A percentile compares a stretch with the other conserved stretches of the same genome.
These are phyloP conservation scores for Bovichtus variegatus DNA, from an alignment of 2,797 vertebrate species.

Conservation along the genomic window DNA sequence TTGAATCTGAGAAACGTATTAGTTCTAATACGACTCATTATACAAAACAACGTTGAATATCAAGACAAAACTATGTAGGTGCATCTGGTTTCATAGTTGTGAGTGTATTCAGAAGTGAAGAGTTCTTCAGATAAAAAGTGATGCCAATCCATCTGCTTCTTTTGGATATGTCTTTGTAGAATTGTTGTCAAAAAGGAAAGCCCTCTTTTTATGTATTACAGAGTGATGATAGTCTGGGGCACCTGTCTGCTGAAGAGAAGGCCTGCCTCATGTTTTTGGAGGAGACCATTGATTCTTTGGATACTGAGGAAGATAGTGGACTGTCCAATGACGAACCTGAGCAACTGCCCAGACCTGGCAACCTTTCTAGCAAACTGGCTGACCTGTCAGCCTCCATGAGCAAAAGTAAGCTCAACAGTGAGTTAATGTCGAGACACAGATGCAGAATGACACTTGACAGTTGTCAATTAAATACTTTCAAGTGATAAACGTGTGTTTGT, in stretches of 20 bases:
- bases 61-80: not conserved
- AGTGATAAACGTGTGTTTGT: not conserved
- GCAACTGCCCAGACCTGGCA: conserved; percentile 62
- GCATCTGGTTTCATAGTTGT: not conserved
- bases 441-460: not conserved
- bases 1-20: not conserved
- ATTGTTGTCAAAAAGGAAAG: not conserved
- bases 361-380: conserved; percentile 72
- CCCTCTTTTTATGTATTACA: conserved; percentile 64
- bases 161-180: not conserved
- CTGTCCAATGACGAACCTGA: conserved; percentile 86
- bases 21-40: not conserved
- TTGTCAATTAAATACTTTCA: conserved; percentile 5
- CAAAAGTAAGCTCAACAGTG: conserved; percentile 72
- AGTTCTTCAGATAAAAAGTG: not conserved
- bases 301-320: conserved; percentile 89
- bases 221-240: conserved; percentile 91
- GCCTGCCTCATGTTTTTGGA: conserved; percentile 95
- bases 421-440: conserved; percentile 49
- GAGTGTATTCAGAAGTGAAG: not conserved
- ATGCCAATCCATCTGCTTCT: not conserved
- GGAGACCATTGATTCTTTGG: conserved; percentile 93
- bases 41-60: not conserved
- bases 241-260: conserved; percentile 93
- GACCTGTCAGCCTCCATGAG: conserved; percentile 73